A percentile compares a stretch with the other conserved stretches of the same genome.
These are phyloP conservation scores for Lordiphosa collinella DNA, from an alignment of 1,140 invertebrate genomes.

Conservation along the genomic window DNA sequence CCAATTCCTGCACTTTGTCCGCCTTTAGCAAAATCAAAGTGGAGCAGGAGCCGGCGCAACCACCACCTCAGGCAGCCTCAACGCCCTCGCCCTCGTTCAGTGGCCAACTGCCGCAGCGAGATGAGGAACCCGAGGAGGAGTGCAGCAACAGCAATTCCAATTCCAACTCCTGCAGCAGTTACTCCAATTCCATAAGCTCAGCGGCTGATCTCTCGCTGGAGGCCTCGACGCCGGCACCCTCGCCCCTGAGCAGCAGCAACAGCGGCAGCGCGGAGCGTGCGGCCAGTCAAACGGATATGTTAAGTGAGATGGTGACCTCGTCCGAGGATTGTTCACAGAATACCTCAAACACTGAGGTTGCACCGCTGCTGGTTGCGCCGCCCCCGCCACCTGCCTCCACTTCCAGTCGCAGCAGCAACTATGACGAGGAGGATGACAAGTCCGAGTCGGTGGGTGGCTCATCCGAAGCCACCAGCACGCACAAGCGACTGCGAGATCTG, in stretches of 20 bases:
- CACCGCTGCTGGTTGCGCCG: background rate
- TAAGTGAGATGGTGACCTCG: slow-evolving; percentile 71
- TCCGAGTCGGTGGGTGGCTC: slow-evolving; percentile 60
- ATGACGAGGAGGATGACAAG: slow-evolving; percentile 65
- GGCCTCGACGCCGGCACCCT: slow-evolving; percentile 59
- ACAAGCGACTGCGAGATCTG: slow-evolving; percentile 56
- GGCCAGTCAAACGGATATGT: slow-evolving; percentile 61
- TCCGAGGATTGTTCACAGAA: slow-evolving; percentile 61
- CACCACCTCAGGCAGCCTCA: slow-evolving; percentile 2
- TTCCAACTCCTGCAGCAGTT: slow-evolving; percentile 62
- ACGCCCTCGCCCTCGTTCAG: slow-evolving; percentile 27
- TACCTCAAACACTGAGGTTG: background rate
- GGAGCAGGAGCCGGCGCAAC: slow-evolving; percentile 40
- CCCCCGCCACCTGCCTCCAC: slow-evolving; percentile 9
- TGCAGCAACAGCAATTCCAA: slow-evolving; percentile 50
- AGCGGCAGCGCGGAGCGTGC: slow-evolving; percentile 35
- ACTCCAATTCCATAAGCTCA: slow-evolving; percentile 66
- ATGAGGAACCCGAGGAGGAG: slow-evolving; percentile 13
- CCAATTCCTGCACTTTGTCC: slow-evolving; percentile 53
- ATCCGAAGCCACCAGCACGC: slow-evolving; percentile 49
- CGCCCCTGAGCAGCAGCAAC: slow-evolving; percentile 27
- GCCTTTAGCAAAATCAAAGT: slow-evolving; percentile 62
- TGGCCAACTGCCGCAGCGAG: slow-evolving; percentile 40
- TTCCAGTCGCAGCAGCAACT: slow-evolving; percentile 44
- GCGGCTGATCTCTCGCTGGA: slow-evolving; percentile 72